Base-by-base conservation (phyloP, 2,888 invertebrate genomes). In the Drosophila merina region DNA sequence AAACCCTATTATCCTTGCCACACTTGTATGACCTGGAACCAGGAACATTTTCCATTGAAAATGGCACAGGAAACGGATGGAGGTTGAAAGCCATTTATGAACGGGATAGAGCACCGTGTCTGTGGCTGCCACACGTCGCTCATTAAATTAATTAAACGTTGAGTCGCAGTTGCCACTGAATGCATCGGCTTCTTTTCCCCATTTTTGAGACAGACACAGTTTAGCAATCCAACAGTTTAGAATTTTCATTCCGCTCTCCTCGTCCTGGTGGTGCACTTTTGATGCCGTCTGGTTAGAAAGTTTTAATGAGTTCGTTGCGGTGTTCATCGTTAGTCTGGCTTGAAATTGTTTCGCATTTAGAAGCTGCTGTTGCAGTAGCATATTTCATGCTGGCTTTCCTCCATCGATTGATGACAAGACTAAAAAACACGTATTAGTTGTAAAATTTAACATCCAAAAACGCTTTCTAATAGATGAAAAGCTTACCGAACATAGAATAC, bases 231-330 rank as follows among this genome's bases (percentile, higher is more conserved):
- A 54, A 64, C 40, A 55, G 57, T 52, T 69, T 58, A 50, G 70
- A 54, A 70, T 60, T 55, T 54, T 30, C 59, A 30, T 45, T 44
- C 25, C 14, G 25, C 42, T 12, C 42, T 12, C 60, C 62, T 62
- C 72, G 68, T 50, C 62, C n/a, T n/a, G n/a, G 72, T 68, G 72
- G 72, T 68, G 72, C 55, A 55, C 54, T 62, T 62, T 56, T 47
- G 51, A 45, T 48, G 67, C n/a, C 36, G 57, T 62, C 77, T 74
- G 72, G 69, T 70, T 74, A 51, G 73, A 76, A 84, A 86, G 76
- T 83, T 83, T 83, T 83, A 83, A 83, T 83, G 82, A 83, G 82
- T 86, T 84, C 86, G 74, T 76, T 84, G 86, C 86, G 76, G 60
- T 67, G 52, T 54, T 66, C 55, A 56, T 86, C 77, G 80, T 83